Evolutionary conservation across 2,113 vertebrate genomes (phyloP).

Genomic region (Bettongia penicillata): DNA sequence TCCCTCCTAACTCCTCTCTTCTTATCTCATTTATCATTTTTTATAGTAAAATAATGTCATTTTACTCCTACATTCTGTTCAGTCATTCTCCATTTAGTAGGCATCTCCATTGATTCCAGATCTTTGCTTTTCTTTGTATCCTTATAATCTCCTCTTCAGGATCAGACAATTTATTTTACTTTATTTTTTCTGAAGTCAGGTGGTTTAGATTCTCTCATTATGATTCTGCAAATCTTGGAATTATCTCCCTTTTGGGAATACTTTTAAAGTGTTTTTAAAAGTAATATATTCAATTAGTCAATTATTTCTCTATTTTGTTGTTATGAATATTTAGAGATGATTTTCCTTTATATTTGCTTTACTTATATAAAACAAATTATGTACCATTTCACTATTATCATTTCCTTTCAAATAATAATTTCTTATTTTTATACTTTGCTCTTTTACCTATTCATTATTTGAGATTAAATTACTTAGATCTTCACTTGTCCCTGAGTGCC

Average conservation of each 20-base stretch:
- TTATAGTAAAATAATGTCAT: background rate
- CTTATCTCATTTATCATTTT: background rate
- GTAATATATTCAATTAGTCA: too few species aligned
- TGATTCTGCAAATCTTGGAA: background rate
- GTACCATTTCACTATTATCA: too few species aligned
- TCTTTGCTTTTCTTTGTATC: background rate
- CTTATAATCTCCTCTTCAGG: background rate
- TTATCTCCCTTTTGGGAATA: background rate
- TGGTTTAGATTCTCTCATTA: background rate
- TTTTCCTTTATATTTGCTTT: too few species aligned
- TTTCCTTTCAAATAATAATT: too few species aligned
- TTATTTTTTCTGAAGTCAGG: background rate
- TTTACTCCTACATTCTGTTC: rapidly evolving
- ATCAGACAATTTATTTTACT: background rate
- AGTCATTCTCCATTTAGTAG: background rate
- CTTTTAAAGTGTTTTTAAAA: background rate
- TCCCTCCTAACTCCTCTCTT: background rate
- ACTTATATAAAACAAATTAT: too few species aligned
- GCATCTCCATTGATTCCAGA: background rate
- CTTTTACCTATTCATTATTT: too few species aligned
- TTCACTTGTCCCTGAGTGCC: too few species aligned
- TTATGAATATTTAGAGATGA: too few species aligned
- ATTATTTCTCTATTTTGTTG: too few species aligned
- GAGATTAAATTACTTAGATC: too few species aligned
- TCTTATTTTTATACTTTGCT: too few species aligned